phyloP scores from a whole-genome alignment of 2,113 vertebrate genomes.

The Pelobates fuscus region DNA sequence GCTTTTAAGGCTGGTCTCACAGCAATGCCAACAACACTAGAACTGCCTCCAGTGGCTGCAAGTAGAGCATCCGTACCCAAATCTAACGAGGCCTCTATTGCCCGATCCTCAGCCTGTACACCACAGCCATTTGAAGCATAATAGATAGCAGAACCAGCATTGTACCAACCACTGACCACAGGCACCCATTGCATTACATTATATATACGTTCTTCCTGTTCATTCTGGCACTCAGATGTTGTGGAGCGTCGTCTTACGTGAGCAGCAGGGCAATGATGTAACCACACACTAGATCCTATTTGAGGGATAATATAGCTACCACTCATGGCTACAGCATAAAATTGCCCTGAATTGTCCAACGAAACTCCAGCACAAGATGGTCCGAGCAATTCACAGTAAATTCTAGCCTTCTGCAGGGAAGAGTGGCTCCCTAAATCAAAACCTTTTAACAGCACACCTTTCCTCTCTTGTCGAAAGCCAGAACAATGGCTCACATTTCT shows the following conservation, averaged over 20 bases:
- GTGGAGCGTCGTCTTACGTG: constrained; percentile 25
- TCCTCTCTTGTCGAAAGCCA: constrained; percentile 12
- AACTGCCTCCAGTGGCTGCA: constrained; percentile 60
- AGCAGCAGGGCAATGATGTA: constrained; percentile 55
- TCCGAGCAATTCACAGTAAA: constrained; percentile 65
- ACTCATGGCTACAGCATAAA: constrained; percentile 54
- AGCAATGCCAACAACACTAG: constrained; percentile 64
- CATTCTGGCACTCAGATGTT: constrained; percentile 61
- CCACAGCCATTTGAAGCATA: constrained; percentile 79
- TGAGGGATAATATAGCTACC: constrained; percentile 57
- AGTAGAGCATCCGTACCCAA: constrained; percentile 79
- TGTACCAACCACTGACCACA: constrained; percentile 78
- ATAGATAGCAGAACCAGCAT: constrained; percentile 83
- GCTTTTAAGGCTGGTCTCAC: constrained; percentile 77
- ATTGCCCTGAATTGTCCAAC: constrained; percentile 50
- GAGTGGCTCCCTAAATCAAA: neutral
- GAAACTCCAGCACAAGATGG: constrained; percentile 70
- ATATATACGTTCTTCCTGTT: constrained; percentile 69
- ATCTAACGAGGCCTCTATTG: constrained; percentile 74
- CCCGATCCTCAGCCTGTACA: constrained; percentile 73
- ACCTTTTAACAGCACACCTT: constrained; percentile 13
- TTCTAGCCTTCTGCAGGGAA: neutral
- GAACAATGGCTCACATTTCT: neutral
- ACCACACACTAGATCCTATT: constrained; percentile 59
- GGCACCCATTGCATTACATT: constrained; percentile 74